These are phyloP conservation scores for Bothrops jararaca DNA, from an alignment of 2,113 vertebrate species.

Conservation along the genomic window DNA sequence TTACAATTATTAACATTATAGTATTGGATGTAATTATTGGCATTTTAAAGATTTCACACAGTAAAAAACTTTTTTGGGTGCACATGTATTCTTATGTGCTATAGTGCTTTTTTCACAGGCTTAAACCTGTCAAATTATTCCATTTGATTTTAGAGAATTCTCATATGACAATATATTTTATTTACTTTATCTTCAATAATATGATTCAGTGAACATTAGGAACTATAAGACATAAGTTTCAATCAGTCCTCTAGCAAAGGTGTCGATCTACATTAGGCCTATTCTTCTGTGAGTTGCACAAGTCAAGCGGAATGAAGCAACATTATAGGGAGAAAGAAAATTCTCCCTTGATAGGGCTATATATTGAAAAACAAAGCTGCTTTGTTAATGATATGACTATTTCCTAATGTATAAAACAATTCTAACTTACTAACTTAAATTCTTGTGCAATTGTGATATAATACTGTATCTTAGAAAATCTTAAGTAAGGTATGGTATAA, in stretches of 20 bases:
- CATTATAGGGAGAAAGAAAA: constrained; percentile 52
- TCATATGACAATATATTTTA: constrained; percentile 90
- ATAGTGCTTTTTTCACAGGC: constrained; percentile 62
- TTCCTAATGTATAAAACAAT: constrained; percentile 77
- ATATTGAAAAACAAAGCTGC: constrained; percentile 72
- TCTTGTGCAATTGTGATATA: background rate
- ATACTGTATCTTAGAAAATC: background rate
- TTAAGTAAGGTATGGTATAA: background rate
- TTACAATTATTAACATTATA: constrained; percentile 29
- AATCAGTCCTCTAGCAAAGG: constrained; percentile 79
- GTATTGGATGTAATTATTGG: constrained; percentile 43
- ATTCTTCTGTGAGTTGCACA: constrained; percentile 60
- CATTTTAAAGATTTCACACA: constrained; percentile 37
- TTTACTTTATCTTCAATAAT: constrained; percentile 98
- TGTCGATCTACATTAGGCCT: constrained; percentile 79
- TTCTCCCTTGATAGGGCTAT: constrained; percentile 68
- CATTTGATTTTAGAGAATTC: constrained; percentile 86
- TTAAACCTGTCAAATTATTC: constrained; percentile 82
- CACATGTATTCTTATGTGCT: constrained; percentile 64
- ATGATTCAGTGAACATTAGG: constrained; percentile 92
- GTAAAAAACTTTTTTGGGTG: constrained; percentile 41
- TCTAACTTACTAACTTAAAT: constrained; percentile 62
- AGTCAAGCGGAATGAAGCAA: constrained; percentile 55
- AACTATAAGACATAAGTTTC: constrained; percentile 88
- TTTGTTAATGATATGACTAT: constrained; percentile 70